Conservation (phyloP, 2,113 vertebrate species). For the Petrocephalus zakoni region DNA sequence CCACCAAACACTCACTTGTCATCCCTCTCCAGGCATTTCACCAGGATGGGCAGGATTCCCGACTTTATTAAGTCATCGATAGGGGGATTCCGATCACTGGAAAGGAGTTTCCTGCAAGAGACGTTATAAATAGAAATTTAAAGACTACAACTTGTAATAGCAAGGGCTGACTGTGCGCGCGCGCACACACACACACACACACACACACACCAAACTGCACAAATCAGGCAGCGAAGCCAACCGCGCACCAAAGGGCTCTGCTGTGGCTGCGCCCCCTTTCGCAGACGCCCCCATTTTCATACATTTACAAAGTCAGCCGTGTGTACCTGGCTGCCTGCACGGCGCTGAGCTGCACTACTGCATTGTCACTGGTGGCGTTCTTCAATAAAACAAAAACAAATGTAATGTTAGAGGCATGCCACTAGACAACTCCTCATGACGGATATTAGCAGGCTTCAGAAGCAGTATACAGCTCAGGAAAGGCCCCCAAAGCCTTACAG, state of each 20-base stretch:
- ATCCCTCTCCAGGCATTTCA: conserved; percentile 95
- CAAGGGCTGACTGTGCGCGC: background rate
- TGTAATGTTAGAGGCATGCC: background rate
- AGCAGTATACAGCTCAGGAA: background rate
- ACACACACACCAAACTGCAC: background rate
- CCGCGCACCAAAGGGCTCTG: background rate
- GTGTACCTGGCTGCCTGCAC: conserved; percentile 94
- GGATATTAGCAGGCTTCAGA: background rate
- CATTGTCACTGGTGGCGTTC: conserved; percentile 96
- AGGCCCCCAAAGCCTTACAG: background rate
- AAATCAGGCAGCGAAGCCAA: too few relatives aligned
- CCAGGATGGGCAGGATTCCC: conserved; percentile 94
- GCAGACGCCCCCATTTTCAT: background rate
- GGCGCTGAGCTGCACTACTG: conserved; percentile 88
- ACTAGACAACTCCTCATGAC: background rate
- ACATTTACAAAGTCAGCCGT: background rate
- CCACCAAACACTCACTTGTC: conserved; percentile 78
- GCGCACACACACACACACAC: background rate
- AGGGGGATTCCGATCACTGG: conserved; percentile 98
- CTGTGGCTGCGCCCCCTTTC: background rate
- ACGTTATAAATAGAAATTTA: background rate
- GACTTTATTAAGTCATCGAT: conserved; percentile 99
- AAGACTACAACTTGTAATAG: background rate
- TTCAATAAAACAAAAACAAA: conserved; percentile 42
- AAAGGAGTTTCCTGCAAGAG: conserved; percentile 82